Conservation (phyloP, 2,888 invertebrate genomes). For the Oegoconia quadripuncta region DNA sequence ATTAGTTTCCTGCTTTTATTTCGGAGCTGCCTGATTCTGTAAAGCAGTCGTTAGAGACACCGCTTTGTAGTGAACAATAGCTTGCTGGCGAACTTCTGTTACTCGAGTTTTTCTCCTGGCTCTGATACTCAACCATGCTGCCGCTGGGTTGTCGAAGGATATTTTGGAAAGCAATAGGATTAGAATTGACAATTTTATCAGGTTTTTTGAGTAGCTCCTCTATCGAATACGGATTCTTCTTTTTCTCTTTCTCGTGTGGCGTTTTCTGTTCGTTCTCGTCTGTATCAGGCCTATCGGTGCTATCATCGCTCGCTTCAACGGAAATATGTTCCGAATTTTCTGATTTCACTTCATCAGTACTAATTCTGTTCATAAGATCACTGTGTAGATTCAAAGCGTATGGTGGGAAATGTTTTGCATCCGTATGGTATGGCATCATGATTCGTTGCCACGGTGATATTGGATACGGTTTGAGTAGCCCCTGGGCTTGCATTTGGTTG, state of each 20-base stretch:
- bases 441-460: slow-evolving; percentile 79
- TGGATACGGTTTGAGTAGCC: slow-evolving; percentile 71
- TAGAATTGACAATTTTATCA: slow-evolving; percentile 76
- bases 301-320: slow-evolving; percentile 80
- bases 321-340: slow-evolving; percentile 70
- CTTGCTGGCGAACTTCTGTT: slow-evolving; percentile 70
- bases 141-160: slow-evolving; percentile 80
- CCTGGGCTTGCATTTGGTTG: slow-evolving; percentile 71
- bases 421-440: slow-evolving; percentile 75
- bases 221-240: slow-evolving; percentile 92
- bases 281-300: slow-evolving; percentile 73
- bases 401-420: slow-evolving; percentile 58
- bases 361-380: slow-evolving; percentile 58
- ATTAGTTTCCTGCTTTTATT: slow-evolving; percentile 61
- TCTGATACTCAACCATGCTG: slow-evolving; percentile 73
- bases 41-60: slow-evolving; percentile 62
- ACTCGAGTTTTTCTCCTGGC: slow-evolving; percentile 48
- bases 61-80: slow-evolving; percentile 64
- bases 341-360: slow-evolving; percentile 62
- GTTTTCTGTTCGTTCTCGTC: slow-evolving; percentile 58
- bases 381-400: slow-evolving; percentile 59
- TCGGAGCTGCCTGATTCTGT: slow-evolving; percentile 57
- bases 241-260: slow-evolving; percentile 69
- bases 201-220: slow-evolving; percentile 92
- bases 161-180: slow-evolving; percentile 58